Conservation (phyloP, 2,113 vertebrate species). For the Cricetomys ansorgei region DNA sequence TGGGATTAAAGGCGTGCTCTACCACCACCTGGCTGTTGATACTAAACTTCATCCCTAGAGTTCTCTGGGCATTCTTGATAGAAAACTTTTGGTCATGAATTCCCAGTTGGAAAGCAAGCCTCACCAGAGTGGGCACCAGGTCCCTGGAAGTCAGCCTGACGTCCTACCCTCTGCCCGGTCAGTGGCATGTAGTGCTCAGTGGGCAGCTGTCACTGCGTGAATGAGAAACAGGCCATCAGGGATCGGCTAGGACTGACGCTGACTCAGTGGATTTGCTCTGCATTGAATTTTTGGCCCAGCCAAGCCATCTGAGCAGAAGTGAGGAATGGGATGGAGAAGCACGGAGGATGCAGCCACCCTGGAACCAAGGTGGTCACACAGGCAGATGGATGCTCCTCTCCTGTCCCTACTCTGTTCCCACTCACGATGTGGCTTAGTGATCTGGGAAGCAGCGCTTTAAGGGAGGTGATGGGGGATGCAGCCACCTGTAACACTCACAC, state of each 20-base stretch:
- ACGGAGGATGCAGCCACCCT: too few relatives aligned
- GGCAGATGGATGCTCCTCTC: not conserved
- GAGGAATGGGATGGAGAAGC: not conserved
- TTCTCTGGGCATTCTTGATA: not conserved
- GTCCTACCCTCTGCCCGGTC: not conserved
- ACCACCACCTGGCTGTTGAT: too few relatives aligned
- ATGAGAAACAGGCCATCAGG: too few relatives aligned
- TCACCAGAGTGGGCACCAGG: accelerated
- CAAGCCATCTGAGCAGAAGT: not conserved
- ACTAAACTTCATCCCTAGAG: not conserved
- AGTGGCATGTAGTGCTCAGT: not conserved
- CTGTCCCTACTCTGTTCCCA: not conserved
- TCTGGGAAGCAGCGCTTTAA: not conserved
- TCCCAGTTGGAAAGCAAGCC: not conserved
- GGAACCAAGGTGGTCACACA: not conserved
- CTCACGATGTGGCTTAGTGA: not conserved
- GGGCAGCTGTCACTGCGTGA: not conserved
- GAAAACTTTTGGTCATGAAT: not conserved
- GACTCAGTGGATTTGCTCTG: not conserved
- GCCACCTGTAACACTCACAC: not conserved
- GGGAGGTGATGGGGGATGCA: accelerated
- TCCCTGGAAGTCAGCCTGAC: not conserved
- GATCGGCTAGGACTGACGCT: accelerated
- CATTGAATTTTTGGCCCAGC: not conserved
- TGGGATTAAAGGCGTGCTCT: too few relatives aligned